A percentile compares a stretch with the other conserved stretches of the same genome.
Conservation (phyloP, 2,113 vertebrate species). For the Epinephelus lanceolatus region DNA sequence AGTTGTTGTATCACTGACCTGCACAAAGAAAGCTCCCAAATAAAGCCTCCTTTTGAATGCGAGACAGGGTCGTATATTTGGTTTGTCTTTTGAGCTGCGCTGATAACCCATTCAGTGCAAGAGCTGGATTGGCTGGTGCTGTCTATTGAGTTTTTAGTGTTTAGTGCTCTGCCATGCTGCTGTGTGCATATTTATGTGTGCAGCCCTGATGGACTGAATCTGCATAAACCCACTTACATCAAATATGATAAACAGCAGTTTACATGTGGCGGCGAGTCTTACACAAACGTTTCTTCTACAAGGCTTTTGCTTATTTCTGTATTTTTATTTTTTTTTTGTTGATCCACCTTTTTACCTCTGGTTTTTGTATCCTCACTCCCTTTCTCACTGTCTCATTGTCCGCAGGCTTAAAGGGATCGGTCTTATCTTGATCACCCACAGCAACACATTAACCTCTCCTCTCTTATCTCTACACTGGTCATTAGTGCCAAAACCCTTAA, state of each 20-base stretch:
- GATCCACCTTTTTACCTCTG: not conserved
- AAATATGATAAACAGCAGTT: slow-evolving; percentile 33
- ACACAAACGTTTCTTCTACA: slow-evolving; percentile 3
- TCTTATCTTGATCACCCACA: slow-evolving; percentile 86
- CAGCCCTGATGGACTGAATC: slow-evolving; percentile 33
- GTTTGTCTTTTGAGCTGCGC: slow-evolving; percentile 57
- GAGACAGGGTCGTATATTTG: slow-evolving; percentile 67
- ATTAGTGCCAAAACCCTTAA: slow-evolving; percentile 85
- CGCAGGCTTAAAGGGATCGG: slow-evolving; percentile 76
- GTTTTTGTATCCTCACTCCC: slow-evolving; percentile 39
- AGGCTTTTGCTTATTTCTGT: slow-evolving; percentile 36
- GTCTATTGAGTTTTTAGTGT: slow-evolving; percentile 45
- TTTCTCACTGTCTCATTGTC: slow-evolving; percentile 74
- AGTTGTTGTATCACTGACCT: slow-evolving; percentile 15
- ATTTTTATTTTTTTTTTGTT: not conserved
- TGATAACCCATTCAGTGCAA: slow-evolving; percentile 71
- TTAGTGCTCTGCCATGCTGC: slow-evolving; percentile 22
- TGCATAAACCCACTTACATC: slow-evolving; percentile 44
- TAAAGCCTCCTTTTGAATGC: slow-evolving; percentile 67
- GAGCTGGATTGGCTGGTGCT: slow-evolving; percentile 50
- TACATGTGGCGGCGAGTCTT: not conserved
- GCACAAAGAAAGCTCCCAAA: slow-evolving; percentile 59
- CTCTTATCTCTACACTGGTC: slow-evolving; percentile 85
- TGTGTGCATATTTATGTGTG: slow-evolving; percentile 35
- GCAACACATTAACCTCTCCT: slow-evolving; percentile 87